These are phyloP conservation scores for Athrips mouffetella DNA, from an alignment of 2,888 invertebrate species.

Conservation along the genomic window DNA sequence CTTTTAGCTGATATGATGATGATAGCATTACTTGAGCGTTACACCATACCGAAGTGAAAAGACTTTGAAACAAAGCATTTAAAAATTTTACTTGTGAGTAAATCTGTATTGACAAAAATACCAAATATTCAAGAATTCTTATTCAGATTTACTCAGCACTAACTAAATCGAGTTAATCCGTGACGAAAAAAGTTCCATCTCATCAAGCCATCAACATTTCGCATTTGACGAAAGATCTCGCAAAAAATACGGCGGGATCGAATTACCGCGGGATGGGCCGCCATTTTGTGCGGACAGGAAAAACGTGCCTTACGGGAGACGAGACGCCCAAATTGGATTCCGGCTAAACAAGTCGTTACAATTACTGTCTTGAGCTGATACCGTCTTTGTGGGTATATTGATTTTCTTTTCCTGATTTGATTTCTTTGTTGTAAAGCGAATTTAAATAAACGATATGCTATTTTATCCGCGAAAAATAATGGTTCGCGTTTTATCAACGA, in stretches of 20 bases:
- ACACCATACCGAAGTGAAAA: no score
- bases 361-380: slow-evolving; percentile 26
- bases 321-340: slow-evolving; percentile 58
- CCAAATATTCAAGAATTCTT: background rate
- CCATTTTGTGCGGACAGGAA: slow-evolving; percentile 30
- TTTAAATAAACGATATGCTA: no score
- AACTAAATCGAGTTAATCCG: slow-evolving; percentile 3
- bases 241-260: slow-evolving; percentile 27
- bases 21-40: no score
- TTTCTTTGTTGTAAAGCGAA: no score
- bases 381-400: slow-evolving; percentile 16
- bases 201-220: slow-evolving; percentile 20
- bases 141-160: background rate
- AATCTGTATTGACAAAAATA: no score
- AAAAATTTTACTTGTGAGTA: no score
- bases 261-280: slow-evolving; percentile 37
- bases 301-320: slow-evolving; percentile 23
- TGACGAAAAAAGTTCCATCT: slow-evolving; percentile 15
- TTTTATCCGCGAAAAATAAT: no score
- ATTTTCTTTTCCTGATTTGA: background rate
- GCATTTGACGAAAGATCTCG: slow-evolving; percentile 25
- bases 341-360: slow-evolving; percentile 59
- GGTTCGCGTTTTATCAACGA: no score
- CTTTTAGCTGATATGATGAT: no score
- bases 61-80: no score